A percentile compares a stretch with the other conserved stretches of the same genome.
Conservation (phyloP, 2,113 vertebrate species). For the mouse (Mus musculus) region DNA sequence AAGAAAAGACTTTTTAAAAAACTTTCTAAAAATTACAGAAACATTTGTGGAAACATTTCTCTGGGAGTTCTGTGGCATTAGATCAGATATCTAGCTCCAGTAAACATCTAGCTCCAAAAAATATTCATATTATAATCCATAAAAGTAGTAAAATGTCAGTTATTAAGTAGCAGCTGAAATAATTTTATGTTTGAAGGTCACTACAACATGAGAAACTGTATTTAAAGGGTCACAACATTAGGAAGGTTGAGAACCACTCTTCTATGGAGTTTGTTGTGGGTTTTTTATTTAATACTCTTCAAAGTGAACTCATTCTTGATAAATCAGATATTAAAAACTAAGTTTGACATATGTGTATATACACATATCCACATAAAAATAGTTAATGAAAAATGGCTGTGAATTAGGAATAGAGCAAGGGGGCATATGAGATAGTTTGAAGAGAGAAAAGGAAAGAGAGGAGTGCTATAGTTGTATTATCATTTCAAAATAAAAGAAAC, state of each 20-base stretch:
- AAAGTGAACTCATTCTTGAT: conserved; percentile 9
- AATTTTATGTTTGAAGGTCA: background rate
- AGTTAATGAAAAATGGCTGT: no score
- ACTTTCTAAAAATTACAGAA: background rate
- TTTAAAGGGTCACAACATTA: background rate
- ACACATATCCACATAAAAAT: no score
- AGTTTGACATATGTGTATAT: no score
- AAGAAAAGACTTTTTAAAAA: background rate
- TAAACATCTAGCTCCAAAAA: background rate
- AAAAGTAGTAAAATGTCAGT: background rate
- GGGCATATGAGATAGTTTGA: no score
- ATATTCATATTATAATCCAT: background rate
- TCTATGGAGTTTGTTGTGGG: background rate
- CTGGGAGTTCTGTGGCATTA: background rate
- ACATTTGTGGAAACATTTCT: conserved; percentile 23
- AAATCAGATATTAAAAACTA: conserved; percentile 12
- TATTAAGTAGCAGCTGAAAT: background rate
- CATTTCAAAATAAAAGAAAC: no score
- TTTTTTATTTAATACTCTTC: conserved; percentile 26
- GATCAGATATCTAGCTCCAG: no score
- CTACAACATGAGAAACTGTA: background rate
- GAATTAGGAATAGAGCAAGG: no score
- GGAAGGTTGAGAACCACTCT: background rate
- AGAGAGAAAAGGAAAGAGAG: no score
- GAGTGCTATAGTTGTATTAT: no score